These are phyloP conservation scores for Schizopygopsis pylzovi DNA, from an alignment of 2,797 vertebrate species.

Conservation along the genomic window DNA sequence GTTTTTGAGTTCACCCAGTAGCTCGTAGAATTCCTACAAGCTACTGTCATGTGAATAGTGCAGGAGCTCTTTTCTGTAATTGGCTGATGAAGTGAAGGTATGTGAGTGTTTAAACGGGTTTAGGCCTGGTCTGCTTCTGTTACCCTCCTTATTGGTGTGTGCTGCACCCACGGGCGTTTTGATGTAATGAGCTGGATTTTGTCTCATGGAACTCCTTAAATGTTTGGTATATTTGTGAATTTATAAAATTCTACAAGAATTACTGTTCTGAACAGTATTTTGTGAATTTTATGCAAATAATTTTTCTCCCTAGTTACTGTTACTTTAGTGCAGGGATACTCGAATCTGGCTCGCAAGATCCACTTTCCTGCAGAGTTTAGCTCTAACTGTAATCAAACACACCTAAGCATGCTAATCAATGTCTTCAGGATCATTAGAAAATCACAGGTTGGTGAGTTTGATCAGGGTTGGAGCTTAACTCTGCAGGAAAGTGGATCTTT, in stretches of 20 bases:
- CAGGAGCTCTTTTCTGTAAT: conserved; percentile 63
- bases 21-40: conserved; percentile 49
- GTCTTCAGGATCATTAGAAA: too few relatives aligned
- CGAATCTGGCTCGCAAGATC: too few relatives aligned
- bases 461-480: too few relatives aligned
- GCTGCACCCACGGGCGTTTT: not conserved
- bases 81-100: conserved; percentile 71
- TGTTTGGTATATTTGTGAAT: not conserved
- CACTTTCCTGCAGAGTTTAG: too few relatives aligned
- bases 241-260: not conserved
- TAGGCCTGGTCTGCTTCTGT: conserved; percentile 46
- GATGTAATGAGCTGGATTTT: not conserved
- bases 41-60: conserved; percentile 72
- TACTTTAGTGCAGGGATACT: not conserved
- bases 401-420: too few relatives aligned
- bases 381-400: too few relatives aligned
- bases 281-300: not conserved
- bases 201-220: not conserved
- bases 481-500: too few relatives aligned
- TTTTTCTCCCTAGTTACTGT: not conserved
- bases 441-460: too few relatives aligned
- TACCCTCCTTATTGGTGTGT: conserved; percentile 4
- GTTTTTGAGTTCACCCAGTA: conserved; percentile 58
- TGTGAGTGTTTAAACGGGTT: conserved; percentile 77
- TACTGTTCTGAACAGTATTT: too few relatives aligned